Evolutionary conservation across 1,140 invertebrate genomes (phyloP).

Genomic region (Ceratitis capitata): DNA sequence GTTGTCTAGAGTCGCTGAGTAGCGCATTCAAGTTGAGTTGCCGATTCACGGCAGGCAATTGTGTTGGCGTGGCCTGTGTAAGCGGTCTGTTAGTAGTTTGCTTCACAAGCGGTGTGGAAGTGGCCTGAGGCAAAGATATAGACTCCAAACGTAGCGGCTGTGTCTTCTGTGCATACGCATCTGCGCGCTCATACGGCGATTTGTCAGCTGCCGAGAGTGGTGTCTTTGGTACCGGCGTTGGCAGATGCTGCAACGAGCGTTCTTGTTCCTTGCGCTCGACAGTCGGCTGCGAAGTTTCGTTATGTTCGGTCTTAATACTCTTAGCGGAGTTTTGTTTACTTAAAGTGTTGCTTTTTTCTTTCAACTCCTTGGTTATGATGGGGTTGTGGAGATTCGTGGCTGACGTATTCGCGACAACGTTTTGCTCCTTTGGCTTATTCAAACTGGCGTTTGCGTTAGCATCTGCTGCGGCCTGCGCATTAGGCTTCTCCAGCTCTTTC

Average conservation of each 20-base stretch:
- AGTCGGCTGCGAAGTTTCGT: neutral
- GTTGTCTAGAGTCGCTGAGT: constrained; percentile 43
- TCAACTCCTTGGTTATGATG: constrained; percentile 59
- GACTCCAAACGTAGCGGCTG: constrained; percentile 50
- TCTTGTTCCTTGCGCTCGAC: neutral
- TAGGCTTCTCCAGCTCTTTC: constrained; percentile 59
- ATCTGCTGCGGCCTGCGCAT: neutral
- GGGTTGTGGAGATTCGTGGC: constrained; percentile 41
- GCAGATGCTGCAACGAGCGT: neutral
- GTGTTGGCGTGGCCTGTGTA: constrained; percentile 7
- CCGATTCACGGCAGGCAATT: neutral
- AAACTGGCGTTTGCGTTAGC: neutral
- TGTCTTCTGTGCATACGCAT: neutral
- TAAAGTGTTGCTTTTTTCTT: constrained; percentile 63
- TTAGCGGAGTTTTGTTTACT: constrained; percentile 64
- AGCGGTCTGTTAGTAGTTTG: neutral
- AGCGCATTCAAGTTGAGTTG: constrained; percentile 50
- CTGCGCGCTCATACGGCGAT: neutral
- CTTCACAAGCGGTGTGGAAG: neutral
- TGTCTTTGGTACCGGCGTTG: neutral
- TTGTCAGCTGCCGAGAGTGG: neutral
- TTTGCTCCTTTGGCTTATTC: neutral
- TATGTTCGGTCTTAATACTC: constrained; percentile 46
- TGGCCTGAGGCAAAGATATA: neutral
- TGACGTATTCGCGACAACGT: neutral